Conservation (phyloP, 2,888 invertebrate species). For the Lagria hirta region DNA sequence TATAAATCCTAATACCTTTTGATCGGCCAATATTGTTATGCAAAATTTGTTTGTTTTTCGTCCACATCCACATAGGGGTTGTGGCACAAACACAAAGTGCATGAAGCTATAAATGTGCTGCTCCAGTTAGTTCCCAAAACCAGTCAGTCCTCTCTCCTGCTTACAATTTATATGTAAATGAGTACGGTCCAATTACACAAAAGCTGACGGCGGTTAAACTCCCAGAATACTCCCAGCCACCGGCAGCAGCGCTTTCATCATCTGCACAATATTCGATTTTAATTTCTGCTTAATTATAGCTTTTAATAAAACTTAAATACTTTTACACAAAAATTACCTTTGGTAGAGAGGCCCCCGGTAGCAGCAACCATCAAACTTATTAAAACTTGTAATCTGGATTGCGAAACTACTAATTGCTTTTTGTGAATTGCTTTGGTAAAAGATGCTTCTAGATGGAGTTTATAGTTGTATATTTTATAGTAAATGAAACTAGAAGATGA, state of each 20-base stretch:
- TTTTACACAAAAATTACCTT: constrained; percentile 19
- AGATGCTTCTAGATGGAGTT: too few relatives aligned
- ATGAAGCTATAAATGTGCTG: too few relatives aligned
- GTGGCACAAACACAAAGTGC: too few relatives aligned
- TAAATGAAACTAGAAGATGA: too few relatives aligned
- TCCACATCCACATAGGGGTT: too few relatives aligned
- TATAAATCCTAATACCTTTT: too few relatives aligned
- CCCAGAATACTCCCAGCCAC: constrained; percentile 21
- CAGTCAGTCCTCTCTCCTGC: constrained; percentile 30
- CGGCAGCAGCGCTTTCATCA: constrained; percentile 15
- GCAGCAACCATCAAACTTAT: constrained; percentile 21
- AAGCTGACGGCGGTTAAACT: constrained; percentile 29
- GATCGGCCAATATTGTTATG: too few relatives aligned
- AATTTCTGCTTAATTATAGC: constrained; percentile 27
- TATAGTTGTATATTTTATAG: too few relatives aligned
- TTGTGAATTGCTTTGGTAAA: too few relatives aligned
- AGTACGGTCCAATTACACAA: constrained; percentile 40
- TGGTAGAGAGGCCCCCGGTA: constrained; percentile 12
- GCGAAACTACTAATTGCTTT: constrained; percentile 24
- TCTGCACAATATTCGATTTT: constrained; percentile 24
- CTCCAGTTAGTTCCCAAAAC: too few relatives aligned
- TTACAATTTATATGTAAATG: constrained; percentile 46
- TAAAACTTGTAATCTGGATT: constrained; percentile 25
- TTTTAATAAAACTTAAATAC: constrained; percentile 25
- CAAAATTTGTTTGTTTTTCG: too few relatives aligned